Conservation (phyloP, 2,888 invertebrate species). For the Xylota sylvarum region DNA sequence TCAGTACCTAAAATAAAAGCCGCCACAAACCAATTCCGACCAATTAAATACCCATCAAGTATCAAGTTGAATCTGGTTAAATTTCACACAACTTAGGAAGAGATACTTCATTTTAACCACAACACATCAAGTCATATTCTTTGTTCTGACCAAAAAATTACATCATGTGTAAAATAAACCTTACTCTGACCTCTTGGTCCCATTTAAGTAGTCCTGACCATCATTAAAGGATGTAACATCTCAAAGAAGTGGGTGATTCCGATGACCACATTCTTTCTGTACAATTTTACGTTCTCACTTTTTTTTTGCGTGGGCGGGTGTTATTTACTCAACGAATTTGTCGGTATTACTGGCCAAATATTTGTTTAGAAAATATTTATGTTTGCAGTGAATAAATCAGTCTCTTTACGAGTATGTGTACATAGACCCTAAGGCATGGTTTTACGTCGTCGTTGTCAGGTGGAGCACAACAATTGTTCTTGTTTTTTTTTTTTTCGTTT, state of each 20-base stretch:
- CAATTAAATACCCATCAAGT: conserved; percentile 18
- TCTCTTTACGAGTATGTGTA: not conserved
- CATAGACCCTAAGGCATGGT: not conserved
- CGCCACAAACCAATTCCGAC: not conserved
- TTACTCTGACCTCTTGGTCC: not conserved
- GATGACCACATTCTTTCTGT: conserved; percentile 7
- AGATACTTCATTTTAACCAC: not conserved
- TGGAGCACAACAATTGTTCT: too few relatives aligned
- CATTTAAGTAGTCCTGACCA: not conserved
- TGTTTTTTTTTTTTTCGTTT: not conserved
- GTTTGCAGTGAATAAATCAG: not conserved
- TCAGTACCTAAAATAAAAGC: not conserved
- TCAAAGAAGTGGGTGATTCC: conserved; percentile 12
- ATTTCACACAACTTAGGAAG: not conserved
- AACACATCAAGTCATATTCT: not conserved
- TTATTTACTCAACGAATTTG: not conserved
- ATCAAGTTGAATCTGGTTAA: not conserved
- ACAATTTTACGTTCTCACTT: conserved; percentile 9
- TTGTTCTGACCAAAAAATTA: not conserved
- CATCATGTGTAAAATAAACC: not conserved
- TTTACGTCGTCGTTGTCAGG: not conserved
- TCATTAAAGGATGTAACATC: not conserved
- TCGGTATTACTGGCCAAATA: conserved; percentile 4
- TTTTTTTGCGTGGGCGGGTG: not conserved
- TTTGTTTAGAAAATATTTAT: conserved; percentile 3